Conservation (phyloP, 2,113 vertebrate species). For the Cnemophilus loriae region DNA sequence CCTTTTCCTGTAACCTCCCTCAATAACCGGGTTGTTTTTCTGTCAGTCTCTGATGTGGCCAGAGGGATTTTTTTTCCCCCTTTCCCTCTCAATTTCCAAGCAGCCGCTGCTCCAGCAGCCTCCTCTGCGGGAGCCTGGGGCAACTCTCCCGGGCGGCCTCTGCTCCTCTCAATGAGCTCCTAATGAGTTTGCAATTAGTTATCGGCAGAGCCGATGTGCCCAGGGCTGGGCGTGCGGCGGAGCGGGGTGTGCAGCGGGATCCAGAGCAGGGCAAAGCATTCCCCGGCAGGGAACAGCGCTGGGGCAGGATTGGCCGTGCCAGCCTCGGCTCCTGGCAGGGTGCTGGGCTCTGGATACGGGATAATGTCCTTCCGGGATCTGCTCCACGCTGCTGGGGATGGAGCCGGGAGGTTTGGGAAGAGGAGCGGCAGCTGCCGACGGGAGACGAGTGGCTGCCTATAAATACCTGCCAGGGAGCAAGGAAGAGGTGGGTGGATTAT, state of each 20-base stretch:
- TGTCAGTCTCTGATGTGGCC: background rate
- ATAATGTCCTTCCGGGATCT: background rate
- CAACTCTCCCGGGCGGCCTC: background rate
- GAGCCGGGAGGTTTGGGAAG: background rate
- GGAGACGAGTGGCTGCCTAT: constrained; percentile 51
- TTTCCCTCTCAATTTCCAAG: background rate
- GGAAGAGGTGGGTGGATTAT: constrained; percentile 65
- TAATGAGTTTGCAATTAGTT: constrained; percentile 56
- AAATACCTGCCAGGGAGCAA: constrained; percentile 59
- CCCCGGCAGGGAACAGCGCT: background rate
- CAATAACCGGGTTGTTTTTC: background rate
- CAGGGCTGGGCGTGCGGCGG: background rate
- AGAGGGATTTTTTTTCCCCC: background rate
- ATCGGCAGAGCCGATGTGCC: background rate
- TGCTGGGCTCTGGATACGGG: background rate
- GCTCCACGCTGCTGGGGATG: background rate
- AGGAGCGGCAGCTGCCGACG: background rate
- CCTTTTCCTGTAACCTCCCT: background rate
- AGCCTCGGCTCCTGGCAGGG: background rate
- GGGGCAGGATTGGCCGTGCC: background rate
- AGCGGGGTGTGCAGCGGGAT: background rate
- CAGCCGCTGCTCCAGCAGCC: background rate
- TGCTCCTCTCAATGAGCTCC: constrained; percentile 18
- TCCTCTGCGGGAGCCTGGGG: background rate
- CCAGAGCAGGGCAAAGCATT: background rate